A percentile compares a stretch with the other conserved stretches of the same genome.
phyloP scores from a whole-genome alignment of 2,113 vertebrate genomes.

The Megalops atlanticus region DNA sequence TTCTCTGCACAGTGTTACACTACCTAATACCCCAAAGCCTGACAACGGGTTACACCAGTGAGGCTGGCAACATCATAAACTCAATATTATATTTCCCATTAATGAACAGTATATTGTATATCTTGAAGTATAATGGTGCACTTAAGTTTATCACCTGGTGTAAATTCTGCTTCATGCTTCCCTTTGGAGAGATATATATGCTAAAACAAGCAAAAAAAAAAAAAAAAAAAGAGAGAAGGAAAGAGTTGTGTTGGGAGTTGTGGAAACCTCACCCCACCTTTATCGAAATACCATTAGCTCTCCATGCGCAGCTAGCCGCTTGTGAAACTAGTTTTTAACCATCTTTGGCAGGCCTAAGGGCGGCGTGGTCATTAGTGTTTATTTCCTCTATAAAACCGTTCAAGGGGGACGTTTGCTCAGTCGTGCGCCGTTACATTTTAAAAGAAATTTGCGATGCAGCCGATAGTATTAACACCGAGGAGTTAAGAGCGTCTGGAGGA shows the following conservation, averaged over 20 bases:
- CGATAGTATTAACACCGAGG: not conserved
- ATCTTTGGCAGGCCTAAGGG: not conserved
- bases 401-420: slow-evolving; percentile 1
- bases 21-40: not conserved
- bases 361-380: not conserved
- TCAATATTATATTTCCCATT: not conserved
- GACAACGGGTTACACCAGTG: not conserved
- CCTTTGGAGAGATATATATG: not conserved
- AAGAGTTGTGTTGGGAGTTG: not conserved
- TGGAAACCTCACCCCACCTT: not conserved
- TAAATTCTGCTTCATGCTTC: not conserved
- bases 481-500: no score
- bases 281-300: not conserved
- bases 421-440: slow-evolving; percentile 7
- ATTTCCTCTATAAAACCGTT: not conserved
- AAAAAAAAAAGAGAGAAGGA: no score
- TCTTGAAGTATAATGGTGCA: not conserved
- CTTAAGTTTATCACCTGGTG: slow-evolving; percentile 5
- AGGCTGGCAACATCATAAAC: not conserved
- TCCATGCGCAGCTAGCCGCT: slow-evolving; percentile 2
- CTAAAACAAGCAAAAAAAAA: no score
- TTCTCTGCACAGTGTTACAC: not conserved
- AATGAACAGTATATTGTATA: not conserved
- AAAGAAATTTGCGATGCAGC: not conserved
- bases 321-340: slow-evolving; percentile 9